Base-by-base conservation (phyloP, 2,888 invertebrate species). In the Macropis europaea region DNA sequence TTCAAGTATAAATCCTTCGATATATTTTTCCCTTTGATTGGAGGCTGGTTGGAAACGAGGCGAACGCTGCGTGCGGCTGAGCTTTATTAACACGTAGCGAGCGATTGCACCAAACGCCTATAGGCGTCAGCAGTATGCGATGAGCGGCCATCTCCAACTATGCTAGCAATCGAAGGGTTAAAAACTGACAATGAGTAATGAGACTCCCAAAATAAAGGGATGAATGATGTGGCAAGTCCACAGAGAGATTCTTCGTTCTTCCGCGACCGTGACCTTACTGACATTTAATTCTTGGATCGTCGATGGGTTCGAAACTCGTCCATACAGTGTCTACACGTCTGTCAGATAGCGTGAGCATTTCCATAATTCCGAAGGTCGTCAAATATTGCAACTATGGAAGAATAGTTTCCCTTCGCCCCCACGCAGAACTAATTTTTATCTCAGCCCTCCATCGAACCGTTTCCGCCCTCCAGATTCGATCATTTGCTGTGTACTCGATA, bases 261-360 rank as follows among this genome's bases (percentile, higher is more conserved):
- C 54, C 34, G 32, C 66, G 79, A 73, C 77, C 77, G 19, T 81
- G 80, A 81, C 79, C 77, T 76, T 81, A 70, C 70, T 78, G 78
- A 78, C 81, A 80, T 78, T 78, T 81, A 30, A 76, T 73, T 77
- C 76, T 78, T 59, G 56, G 70, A 76, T 73, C 62, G 67, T 54
- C 64, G 34, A 47, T 63, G 52, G 45, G 69, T 34, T 66, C 69
- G 61, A 73, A 75, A 75, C 71, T 68, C 60, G 70, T 36, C 59
- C 52, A 28, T 73, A 62, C 74, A 72, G 74, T 68, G 75, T 77
- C 60, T 66, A 52, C 70, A 61, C 76, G 61, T 53, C 57, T 71
- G 54, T 57, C 43, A 13, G 36, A 56, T 67, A 52, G 61, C 71
- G 60, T 63, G 76, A 70, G 34, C 63, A 74, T 70, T 70, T 67